Evolutionary conservation across 2,888 invertebrate species (phyloP), one percentile per base, ranked within the genome.

Genomic region (Sclerodermus sp.): DNA sequence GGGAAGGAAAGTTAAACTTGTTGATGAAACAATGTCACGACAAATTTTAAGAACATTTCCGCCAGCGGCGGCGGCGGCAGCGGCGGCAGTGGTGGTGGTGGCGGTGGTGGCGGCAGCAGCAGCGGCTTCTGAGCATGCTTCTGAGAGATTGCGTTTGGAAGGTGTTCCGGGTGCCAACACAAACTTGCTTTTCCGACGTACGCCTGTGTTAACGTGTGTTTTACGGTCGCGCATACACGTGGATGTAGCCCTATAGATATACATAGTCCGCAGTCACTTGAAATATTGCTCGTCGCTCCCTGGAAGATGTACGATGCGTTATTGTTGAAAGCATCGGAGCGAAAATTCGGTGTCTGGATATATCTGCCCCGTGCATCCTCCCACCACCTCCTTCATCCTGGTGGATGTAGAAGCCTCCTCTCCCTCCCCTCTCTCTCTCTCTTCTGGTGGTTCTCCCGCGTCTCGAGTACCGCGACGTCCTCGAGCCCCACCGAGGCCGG

Each of bases 261-360:
- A 48, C 49, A 49, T 58, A 56, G 57, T 50, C 58, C 60, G 62
- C 58, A 68, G 68, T 67, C 56, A 67, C 65, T 70, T 73, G 74
- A 74, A 71, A 74, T 74, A 74, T 74, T 73, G 71, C 74, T 67
- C 70, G 72, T 71, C 70, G 68, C 64, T 67, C 66, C 70, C 68
- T 67, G 59, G 66, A 74, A 74, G 71, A 74, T 73, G 68, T 73
- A 73, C 70, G 73, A 72, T 69, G 73, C 71, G 68, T 74, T 73
- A 74, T 74, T 74, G 72, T 73, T 74, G 71, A 68, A 69, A 74
- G 73, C 73, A 74, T 70, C 73, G 68, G 69, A 70, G 71, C 71
- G 73, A 73, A 71, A 73, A 73, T 72, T 73, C 66, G 68, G 71
- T 73, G 71, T 73, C 73, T 73, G 71, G 66, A 62, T 64, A 60